Percentiles rank a stretch among this genome's conserved stretches.
Conservation (phyloP, 1,140 invertebrate genomes). For the Calephelis virginiensis region DNA sequence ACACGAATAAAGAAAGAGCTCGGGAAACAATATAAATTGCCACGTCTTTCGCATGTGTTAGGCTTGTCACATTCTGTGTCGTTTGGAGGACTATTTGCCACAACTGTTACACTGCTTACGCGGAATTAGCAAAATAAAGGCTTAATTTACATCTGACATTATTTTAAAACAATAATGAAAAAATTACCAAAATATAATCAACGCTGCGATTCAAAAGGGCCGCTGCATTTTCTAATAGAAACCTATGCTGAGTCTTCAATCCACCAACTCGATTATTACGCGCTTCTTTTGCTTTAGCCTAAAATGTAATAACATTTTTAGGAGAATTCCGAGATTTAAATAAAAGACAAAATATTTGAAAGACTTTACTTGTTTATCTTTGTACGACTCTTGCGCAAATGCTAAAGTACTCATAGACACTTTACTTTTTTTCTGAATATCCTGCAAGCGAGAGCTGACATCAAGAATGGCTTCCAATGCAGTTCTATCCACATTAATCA, state of each 20-base stretch:
- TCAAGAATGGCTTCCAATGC: constrained; percentile 68
- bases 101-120: no score
- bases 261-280: constrained; percentile 70
- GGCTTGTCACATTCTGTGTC: no score
- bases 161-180: neutral
- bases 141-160: no score
- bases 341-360: constrained; percentile 14
- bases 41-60: no score
- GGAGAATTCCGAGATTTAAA: neutral
- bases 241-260: constrained; percentile 80
- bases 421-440: constrained; percentile 64
- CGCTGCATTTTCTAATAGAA: constrained; percentile 82
- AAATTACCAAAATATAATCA: constrained; percentile 79
- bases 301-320: constrained; percentile 27
- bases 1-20: no score
- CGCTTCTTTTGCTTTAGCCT: constrained; percentile 78
- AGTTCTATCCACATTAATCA: constrained; percentile 57
- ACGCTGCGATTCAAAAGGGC: constrained; percentile 77
- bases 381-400: constrained; percentile 64
- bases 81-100: no score
- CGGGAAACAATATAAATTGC: no score
- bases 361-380: constrained; percentile 71
- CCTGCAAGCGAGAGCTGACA: constrained; percentile 54
- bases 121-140: no score
- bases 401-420: constrained; percentile 62